Evolutionary conservation across 2,797 vertebrate genomes (phyloP).

Genomic region (Spatula versicolor): DNA sequence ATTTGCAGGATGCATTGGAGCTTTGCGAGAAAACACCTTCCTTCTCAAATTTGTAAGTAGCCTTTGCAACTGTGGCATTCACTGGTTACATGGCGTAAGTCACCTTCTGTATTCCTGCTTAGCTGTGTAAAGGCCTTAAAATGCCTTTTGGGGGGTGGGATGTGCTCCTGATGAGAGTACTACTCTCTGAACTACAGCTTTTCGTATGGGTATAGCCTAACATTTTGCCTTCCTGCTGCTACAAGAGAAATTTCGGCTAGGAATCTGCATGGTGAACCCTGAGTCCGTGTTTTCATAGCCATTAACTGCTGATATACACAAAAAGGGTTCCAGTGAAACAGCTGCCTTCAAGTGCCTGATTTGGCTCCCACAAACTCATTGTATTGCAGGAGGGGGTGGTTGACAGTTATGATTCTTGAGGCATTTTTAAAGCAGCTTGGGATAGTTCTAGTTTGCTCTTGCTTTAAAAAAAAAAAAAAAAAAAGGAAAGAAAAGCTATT

Average conservation of each 20-base stretch:
- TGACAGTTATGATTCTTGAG: background rate
- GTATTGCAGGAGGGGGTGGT: background rate
- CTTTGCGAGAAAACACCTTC: conserved; percentile 95
- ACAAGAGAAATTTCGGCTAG: background rate
- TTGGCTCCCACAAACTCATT: background rate
- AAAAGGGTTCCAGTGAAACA: background rate
- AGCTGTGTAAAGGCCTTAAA: background rate
- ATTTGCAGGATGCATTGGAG: conserved; percentile 97
- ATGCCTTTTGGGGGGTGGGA: background rate
- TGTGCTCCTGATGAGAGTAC: background rate
- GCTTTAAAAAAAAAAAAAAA: background rate
- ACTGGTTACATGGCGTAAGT: background rate
- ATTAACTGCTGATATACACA: background rate
- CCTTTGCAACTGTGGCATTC: background rate
- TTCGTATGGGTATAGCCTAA: background rate
- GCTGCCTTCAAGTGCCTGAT: background rate
- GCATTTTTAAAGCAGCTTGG: conserved; percentile 7
- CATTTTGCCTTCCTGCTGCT: background rate
- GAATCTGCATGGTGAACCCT: background rate
- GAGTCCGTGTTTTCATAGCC: background rate
- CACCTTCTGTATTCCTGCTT: background rate
- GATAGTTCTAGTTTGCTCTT: background rate
- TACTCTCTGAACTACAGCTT: background rate
- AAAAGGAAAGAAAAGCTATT: background rate
- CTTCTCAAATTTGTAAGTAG: conserved; percentile 96